phyloP scores from a whole-genome alignment of 2,113 vertebrate species.

The Colossoma macropomum region DNA sequence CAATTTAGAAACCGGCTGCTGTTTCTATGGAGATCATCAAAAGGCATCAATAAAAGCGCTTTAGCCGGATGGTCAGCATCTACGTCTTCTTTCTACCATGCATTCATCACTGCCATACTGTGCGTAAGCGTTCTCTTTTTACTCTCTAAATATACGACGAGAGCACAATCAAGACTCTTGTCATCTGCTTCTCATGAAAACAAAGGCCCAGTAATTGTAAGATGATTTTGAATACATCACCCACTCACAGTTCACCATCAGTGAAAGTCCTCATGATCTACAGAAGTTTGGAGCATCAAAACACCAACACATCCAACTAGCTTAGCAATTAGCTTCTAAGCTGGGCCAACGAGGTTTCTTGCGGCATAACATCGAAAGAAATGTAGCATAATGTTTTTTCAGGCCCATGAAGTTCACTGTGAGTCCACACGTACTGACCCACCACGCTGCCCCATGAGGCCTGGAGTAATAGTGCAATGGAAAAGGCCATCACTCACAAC shows the following conservation, averaged over 20 bases:
- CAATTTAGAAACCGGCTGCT: background rate
- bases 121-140: background rate
- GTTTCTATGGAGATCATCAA: slow-evolving; percentile 4
- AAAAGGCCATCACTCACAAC: too few relatives aligned
- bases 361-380: too few relatives aligned
- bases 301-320: too few relatives aligned
- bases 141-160: background rate
- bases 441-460: too few relatives aligned
- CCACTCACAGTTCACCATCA: background rate
- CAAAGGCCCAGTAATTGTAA: background rate
- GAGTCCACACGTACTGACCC: too few relatives aligned
- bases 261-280: too few relatives aligned
- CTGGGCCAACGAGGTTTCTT: too few relatives aligned
- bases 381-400: too few relatives aligned
- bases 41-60: background rate
- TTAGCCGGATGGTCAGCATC: background rate
- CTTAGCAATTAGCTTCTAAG: too few relatives aligned
- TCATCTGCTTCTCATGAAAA: background rate
- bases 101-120: background rate
- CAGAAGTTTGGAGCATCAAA: too few relatives aligned
- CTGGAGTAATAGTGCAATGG: too few relatives aligned
- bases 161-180: background rate
- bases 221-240: background rate
- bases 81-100: background rate
- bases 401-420: too few relatives aligned